Percentiles rank a stretch among this genome's conserved stretches.
Evolutionary conservation across 2,888 invertebrate genomes (phyloP).

Genomic region (Phytoseiulus persimilis): DNA sequence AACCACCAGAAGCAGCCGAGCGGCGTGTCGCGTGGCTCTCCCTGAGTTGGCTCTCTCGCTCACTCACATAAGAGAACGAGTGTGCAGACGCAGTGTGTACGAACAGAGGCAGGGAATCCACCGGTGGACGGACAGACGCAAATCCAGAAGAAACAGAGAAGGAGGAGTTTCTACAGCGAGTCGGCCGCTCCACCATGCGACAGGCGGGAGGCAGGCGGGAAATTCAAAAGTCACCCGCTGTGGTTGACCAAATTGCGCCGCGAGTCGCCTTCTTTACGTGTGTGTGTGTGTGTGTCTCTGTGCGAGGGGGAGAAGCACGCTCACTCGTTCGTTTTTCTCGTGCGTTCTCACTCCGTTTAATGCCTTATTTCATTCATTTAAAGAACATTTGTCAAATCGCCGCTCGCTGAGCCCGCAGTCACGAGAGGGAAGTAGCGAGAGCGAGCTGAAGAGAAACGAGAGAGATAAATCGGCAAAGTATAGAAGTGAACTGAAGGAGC

Average conservation of each 20-base stretch:
- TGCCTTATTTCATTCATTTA: constrained; percentile 5
- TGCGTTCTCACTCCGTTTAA: neutral
- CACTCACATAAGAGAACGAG: neutral
- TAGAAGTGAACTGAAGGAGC: neutral
- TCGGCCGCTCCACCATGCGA: neutral
- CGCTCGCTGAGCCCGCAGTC: neutral
- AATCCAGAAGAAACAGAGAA: neutral
- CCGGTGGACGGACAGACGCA: neutral
- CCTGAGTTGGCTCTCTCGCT: neutral
- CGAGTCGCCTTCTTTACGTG: neutral
- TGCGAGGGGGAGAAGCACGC: neutral
- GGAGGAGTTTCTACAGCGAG: neutral
- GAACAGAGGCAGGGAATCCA: neutral
- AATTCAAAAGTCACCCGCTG: constrained; percentile 5
- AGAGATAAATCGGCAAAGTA: neutral
- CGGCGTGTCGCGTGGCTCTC: too few relatives aligned
- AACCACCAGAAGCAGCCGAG: neutral
- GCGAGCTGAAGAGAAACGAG: neutral
- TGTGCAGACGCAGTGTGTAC: neutral
- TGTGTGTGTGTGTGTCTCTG: neutral
- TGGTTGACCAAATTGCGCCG: neutral
- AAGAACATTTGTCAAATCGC: neutral
- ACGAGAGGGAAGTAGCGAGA: neutral
- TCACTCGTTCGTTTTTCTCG: neutral
- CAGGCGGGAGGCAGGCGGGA: constrained; percentile 5